Conservation (phyloP, 2,113 vertebrate species). For the Barnardius zonarius region DNA sequence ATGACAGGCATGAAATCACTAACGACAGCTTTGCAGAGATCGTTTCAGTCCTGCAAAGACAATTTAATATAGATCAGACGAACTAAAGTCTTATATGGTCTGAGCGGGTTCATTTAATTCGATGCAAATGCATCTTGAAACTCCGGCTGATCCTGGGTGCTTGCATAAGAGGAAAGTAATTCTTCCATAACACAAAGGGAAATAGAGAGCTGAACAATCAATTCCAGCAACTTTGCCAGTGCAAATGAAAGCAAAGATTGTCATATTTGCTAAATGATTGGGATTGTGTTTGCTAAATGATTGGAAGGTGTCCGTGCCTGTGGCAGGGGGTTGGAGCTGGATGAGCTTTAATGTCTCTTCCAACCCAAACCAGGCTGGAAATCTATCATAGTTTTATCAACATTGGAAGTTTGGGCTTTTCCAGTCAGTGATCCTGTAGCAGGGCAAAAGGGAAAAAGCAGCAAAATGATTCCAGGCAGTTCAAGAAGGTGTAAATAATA, state of each 20-base stretch:
- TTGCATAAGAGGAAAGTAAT: background rate
- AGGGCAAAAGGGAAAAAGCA: background rate
- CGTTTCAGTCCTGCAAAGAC: background rate
- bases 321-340: background rate
- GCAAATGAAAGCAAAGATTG: background rate
- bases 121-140: background rate
- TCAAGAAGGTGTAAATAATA: background rate
- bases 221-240: background rate
- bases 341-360: background rate
- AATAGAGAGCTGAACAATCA: background rate
- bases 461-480: background rate
- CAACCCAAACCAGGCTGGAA: background rate
- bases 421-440: background rate
- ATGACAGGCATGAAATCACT: background rate
- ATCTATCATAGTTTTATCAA: background rate
- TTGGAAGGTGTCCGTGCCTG: background rate
- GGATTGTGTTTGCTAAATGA: background rate
- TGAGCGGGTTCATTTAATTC: background rate
- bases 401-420: background rate
- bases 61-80: background rate
- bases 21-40: background rate
- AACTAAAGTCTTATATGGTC: background rate
- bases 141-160: background rate
- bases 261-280: background rate
- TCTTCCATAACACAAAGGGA: background rate